These are phyloP conservation scores for Drosophila meridionalis DNA, from an alignment of 2,888 invertebrate species.

Conservation along the genomic window DNA sequence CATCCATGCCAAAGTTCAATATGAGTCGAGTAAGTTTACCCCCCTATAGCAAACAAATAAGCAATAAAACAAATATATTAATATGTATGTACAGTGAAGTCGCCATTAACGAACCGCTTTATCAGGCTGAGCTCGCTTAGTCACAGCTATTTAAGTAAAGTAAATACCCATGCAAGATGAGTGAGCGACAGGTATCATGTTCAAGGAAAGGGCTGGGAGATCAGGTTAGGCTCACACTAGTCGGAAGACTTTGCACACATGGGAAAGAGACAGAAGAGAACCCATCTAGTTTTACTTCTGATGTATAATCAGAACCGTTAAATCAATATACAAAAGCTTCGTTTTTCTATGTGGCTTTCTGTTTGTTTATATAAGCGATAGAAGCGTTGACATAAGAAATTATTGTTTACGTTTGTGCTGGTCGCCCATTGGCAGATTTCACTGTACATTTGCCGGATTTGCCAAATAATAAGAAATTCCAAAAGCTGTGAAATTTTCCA, in stretches of 20 bases:
- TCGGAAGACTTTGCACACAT: too few species aligned
- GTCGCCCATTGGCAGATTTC: not conserved
- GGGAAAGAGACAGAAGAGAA: too few species aligned
- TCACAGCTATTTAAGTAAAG: too few species aligned
- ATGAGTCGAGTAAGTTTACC: slow-evolving; percentile 87
- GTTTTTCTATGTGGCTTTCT: too few species aligned
- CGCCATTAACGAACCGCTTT: not conserved
- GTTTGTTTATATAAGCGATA: too few species aligned
- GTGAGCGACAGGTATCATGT: too few species aligned
- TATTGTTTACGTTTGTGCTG: too few species aligned
- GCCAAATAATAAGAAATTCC: slow-evolving; percentile 11
- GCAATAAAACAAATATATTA: not conserved
- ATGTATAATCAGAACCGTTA: too few species aligned
- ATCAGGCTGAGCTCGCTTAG: not conserved
- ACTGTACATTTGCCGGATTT: slow-evolving; percentile 4
- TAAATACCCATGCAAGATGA: too few species aligned
- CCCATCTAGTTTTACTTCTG: too few species aligned
- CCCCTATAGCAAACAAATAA: not conserved
- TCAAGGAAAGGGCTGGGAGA: not conserved
- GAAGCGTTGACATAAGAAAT: too few species aligned
- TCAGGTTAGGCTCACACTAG: not conserved
- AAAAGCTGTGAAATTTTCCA: slow-evolving; percentile 37
- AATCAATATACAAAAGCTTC: too few species aligned
- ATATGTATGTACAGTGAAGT: not conserved
- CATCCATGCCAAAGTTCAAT: slow-evolving; percentile 88